These are phyloP conservation scores for Brachyalestes nurse DNA, from an alignment of 2,797 vertebrate species.

Conservation along the genomic window DNA sequence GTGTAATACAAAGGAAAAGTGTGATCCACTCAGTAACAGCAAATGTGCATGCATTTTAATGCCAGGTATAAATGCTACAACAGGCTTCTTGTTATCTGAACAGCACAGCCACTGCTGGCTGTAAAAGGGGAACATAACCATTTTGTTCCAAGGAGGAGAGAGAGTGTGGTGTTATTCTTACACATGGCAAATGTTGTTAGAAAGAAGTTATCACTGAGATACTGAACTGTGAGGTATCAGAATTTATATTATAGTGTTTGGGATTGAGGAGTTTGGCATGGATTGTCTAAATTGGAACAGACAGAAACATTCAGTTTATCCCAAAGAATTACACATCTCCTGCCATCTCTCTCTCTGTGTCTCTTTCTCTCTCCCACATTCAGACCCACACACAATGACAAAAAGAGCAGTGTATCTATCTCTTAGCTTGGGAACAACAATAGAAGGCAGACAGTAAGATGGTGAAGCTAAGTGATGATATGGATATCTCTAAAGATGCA, in stretches of 20 bases:
- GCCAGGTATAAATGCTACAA: constrained; percentile 8
- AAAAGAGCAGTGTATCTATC: not conserved
- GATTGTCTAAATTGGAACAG: no score
- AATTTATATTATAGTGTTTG: not conserved
- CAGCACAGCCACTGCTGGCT: not conserved
- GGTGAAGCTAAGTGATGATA: not conserved
- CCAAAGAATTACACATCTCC: not conserved
- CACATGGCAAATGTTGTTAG: no score
- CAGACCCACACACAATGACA: not conserved
- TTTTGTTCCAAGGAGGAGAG: not conserved
- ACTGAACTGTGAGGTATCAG: not conserved
- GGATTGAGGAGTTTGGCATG: not conserved
- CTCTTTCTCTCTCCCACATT: no score
- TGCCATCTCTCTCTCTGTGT: not conserved
- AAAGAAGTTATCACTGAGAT: not conserved
- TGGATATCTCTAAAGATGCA: not conserved
- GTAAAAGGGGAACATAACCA: not conserved
- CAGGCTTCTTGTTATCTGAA: not conserved
- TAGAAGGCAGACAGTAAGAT: not conserved
- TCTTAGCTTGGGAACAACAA: not conserved
- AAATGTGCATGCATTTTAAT: constrained; percentile 4
- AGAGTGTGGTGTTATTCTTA: not conserved
- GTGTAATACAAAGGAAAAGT: not conserved
- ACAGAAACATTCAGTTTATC: no score
- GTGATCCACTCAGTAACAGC: constrained; percentile 13